A percentile compares a stretch with the other conserved stretches of the same genome.
Conservation (phyloP, 2,888 invertebrate species). For the Cosmia trapezina region DNA sequence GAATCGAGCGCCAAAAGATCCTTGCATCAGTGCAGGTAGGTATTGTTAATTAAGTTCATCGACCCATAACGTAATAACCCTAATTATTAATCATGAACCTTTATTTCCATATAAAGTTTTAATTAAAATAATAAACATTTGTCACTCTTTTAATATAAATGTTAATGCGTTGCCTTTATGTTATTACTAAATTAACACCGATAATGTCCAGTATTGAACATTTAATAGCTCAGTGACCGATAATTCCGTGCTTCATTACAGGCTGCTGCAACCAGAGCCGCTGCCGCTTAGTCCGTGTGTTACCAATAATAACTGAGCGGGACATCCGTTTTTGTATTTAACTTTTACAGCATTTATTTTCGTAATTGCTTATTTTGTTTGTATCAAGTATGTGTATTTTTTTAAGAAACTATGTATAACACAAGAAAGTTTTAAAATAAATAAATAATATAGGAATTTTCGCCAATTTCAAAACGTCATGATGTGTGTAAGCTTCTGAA, state of each 20-base stretch:
- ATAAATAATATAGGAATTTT: not conserved
- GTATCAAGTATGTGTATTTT: not conserved
- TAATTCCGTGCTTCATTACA: constrained; percentile 4
- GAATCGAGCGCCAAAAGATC: not conserved
- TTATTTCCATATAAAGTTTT: not conserved
- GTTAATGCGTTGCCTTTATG: constrained; percentile 22
- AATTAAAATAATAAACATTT: constrained; percentile 28
- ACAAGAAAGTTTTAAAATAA: not conserved
- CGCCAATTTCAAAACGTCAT: not conserved
- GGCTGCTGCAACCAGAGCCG: not conserved
- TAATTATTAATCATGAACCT: not conserved
- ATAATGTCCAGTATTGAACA: constrained; percentile 6
- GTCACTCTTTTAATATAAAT: constrained; percentile 11
- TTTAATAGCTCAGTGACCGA: not conserved
- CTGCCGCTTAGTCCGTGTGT: not conserved
- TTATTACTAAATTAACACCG: constrained; percentile 21
- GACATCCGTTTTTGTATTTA: not conserved
- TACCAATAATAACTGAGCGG: not conserved
- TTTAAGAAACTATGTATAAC: not conserved
- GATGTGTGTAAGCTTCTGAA: not conserved
- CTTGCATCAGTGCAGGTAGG: no score
- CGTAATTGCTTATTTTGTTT: not conserved
- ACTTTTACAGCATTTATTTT: not conserved
- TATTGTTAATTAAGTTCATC: not conserved
- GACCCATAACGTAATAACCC: not conserved